Conservation (phyloP, 2,797 vertebrate genomes). For the Clarias laeviceps region DNA sequence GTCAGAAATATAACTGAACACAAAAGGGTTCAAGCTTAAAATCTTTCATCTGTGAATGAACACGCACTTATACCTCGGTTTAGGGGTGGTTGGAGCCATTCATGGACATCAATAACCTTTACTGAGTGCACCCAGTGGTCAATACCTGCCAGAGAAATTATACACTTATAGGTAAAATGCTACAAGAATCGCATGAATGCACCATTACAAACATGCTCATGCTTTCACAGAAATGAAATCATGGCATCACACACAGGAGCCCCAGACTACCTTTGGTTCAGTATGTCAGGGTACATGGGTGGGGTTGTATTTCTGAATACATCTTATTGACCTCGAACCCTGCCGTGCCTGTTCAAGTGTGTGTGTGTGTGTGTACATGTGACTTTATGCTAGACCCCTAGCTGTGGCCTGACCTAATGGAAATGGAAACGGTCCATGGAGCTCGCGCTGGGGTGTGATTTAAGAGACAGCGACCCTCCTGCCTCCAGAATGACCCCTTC, state of each 20-base stretch:
- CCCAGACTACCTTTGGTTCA: slow-evolving; percentile 5
- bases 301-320: not conserved
- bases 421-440: slow-evolving; percentile 34
- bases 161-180: slow-evolving; percentile 24
- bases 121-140: slow-evolving; percentile 33
- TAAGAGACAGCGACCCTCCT: slow-evolving; percentile 24
- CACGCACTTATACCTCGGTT: slow-evolving; percentile 10
- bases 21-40: not conserved
- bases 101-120: slow-evolving; percentile 39
- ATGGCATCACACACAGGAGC: slow-evolving; percentile 8
- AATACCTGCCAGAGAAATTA: slow-evolving; percentile 45
- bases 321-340: slow-evolving; percentile 10
- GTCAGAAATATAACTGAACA: not conserved
- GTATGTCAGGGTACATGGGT: not conserved
- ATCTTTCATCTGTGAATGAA: slow-evolving; percentile 8
- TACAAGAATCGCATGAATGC: slow-evolving; percentile 30
- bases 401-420: slow-evolving; percentile 27
- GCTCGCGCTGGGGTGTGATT: slow-evolving; percentile 41
- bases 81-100: slow-evolving; percentile 31
- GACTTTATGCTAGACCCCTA: not conserved
- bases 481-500: slow-evolving; percentile 38
- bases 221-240: slow-evolving; percentile 12
- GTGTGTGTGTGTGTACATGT: not conserved
- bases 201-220: slow-evolving; percentile 17
- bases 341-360: not conserved